These are phyloP conservation scores for Melanotus villosus DNA, from an alignment of 2,888 invertebrate genomes.

Conservation along the genomic window DNA sequence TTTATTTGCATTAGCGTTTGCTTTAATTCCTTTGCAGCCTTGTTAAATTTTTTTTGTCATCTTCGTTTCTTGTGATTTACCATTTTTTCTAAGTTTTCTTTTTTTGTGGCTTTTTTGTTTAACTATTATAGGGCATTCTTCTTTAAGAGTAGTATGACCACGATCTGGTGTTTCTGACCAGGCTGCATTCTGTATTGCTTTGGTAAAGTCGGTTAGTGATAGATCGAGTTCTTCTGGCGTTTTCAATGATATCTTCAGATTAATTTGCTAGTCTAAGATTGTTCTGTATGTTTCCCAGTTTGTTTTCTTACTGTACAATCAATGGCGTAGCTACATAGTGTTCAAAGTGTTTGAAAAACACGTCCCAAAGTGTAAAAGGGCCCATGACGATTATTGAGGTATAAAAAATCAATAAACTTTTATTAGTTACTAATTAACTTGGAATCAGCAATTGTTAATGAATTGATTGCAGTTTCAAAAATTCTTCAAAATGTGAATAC, in stretches of 20 bases:
- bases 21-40: slow-evolving; percentile 5
- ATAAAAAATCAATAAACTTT: too few species aligned
- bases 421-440: too few species aligned
- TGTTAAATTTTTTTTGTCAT: slow-evolving; percentile 1
- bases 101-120: neutral
- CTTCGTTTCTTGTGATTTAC: neutral
- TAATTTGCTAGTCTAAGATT: slow-evolving; percentile 2
- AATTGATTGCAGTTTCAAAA: too few species aligned
- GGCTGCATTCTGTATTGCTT: neutral
- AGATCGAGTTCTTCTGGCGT: neutral
- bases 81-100: neutral
- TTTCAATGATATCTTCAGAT: neutral
- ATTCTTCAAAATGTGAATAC: too few species aligned
- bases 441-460: too few species aligned
- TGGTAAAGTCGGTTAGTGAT: neutral
- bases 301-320: neutral
- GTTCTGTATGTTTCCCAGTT: slow-evolving; percentile 9
- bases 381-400: too few species aligned
- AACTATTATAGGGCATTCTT: slow-evolving; percentile 1
- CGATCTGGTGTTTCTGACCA: slow-evolving; percentile 11
- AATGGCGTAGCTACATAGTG: too few species aligned
- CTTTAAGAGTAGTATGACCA: neutral
- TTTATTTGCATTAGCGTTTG: neutral
- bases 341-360: too few species aligned
- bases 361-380: too few species aligned